Evolutionary conservation across 1,140 invertebrate species (phyloP), one percentile per base, ranked within the genome.

Genomic region (Planococcus citri): DNA sequence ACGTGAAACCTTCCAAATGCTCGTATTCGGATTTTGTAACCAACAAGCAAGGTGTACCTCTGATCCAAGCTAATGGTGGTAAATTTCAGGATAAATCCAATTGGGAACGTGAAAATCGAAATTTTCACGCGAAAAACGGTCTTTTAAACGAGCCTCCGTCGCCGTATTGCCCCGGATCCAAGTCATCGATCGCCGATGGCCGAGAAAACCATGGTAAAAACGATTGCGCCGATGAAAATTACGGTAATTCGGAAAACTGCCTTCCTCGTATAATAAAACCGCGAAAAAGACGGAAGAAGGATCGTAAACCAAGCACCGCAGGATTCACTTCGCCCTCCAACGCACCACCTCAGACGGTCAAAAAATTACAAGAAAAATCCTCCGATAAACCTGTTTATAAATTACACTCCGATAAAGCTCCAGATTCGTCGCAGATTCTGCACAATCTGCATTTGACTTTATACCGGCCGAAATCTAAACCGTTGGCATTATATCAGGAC

Each of bases 221-320:
- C 41, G 41, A 51, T 37, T 83, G 86, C 17, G 88, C 87, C 76
- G 88, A 89, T 76, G 87, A 89, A 78, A 88, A 87, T 78, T 87
- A 83, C 12, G 81, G 82, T 57, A 84, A 85, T 73, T 88, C 87
- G 1, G 90, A 91, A 74, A 88, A 86, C 70, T 89, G 87, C 78
- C 77, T 93, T 73, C 91, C 91, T 24, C 82, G 91, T 60, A 91
- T 93, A 68, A 93, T 93, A 74, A 94, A 94, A 77, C 91, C 90
- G 0, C 80, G 91, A 12, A 94, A 94, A 76, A 83, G 91, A 21
- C 84, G 90, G 75, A 94, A 94, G 84, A 93, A 93, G 78, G 91
- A 92, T 74, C 82, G 90, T 69, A 91, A 91, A 76, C 86, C 87
- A 1, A 37, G 58, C 20, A 33, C 3, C 12, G 6, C 6, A 51